Conservation (phyloP, 2,113 vertebrate species). For the Vulpes lagopus region DNA sequence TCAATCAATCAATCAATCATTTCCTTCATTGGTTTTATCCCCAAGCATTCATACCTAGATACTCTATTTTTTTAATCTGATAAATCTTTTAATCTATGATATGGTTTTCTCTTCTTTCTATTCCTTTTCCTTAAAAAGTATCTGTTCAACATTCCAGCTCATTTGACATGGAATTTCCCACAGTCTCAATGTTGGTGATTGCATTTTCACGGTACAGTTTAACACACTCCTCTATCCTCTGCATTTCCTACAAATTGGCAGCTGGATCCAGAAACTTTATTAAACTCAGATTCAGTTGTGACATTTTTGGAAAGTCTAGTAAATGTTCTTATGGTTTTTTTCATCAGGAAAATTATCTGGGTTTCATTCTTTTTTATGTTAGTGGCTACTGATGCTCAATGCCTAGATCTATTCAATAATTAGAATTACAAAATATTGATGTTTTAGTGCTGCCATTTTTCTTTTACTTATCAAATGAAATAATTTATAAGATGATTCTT, state of each 20-base stretch:
- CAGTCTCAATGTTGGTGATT: neutral
- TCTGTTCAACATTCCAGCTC: neutral
- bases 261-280: neutral
- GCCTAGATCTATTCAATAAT: neutral
- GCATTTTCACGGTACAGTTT: neutral
- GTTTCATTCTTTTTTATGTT: neutral
- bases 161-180: neutral
- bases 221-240: neutral
- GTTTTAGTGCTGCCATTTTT: neutral
- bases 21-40: neutral
- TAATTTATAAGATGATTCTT: neutral
- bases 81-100: neutral
- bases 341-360: neutral
- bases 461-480: neutral
- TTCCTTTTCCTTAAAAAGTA: neutral
- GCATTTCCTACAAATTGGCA: neutral
- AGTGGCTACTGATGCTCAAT: neutral
- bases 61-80: neutral
- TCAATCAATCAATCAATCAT: constrained; percentile 33
- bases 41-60: neutral
- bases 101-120: neutral
- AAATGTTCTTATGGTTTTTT: neutral
- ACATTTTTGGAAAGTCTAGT: neutral
- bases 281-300: neutral
- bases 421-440: neutral